Evolutionary conservation across 2,113 vertebrate species (phyloP), one percentile per base, ranked within the genome.

Genomic region (Vulpes vulpes): DNA sequence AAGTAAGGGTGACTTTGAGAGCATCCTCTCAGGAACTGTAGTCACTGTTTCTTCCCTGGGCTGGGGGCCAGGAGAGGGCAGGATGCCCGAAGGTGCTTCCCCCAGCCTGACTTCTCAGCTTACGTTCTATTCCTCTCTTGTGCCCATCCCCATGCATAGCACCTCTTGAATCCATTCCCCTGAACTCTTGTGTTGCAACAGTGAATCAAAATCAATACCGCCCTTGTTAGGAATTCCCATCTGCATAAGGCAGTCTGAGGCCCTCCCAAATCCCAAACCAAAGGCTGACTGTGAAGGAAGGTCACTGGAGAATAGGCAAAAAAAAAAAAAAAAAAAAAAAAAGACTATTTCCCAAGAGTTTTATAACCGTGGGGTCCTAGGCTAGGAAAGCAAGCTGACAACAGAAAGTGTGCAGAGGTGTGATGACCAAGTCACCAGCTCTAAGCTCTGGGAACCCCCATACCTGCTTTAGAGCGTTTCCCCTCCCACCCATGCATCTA

Each of bases 231-330:
- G 38, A 71, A 76, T 60, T 73, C 53, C 49, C 57, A 76, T 91
- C 65, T 71, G 64, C 53, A 0, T 51, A 86, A 71, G 49, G 82
- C n/a, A 71, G 17, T 64, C 69, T 73, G 30, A 32, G 51, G 74
- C 20, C 83, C 62, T 94, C 81, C 67, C 71, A 67, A 22, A 51
- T 38, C 80, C 74, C 93, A 94, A 92, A 60, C 92, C 88, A 83
- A 95, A 96, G 30, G 25, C 38, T 57, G 62, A 60, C 76, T 89
- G 17, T 80, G 80, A 76, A 84, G 53, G 55, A 91, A 83, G 20
- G 53, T 92, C 82, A 89, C 67, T 30, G 1, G 19, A 14, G 16
- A 85, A 60, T 69, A 88, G 27, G 38, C 27, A 35, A 35, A 35
- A 35, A 35, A 35, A 35, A 5, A 27, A 83, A 43, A 87, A n/a